phyloP scores from a whole-genome alignment of 2,113 vertebrate species.

The Channa argus region DNA sequence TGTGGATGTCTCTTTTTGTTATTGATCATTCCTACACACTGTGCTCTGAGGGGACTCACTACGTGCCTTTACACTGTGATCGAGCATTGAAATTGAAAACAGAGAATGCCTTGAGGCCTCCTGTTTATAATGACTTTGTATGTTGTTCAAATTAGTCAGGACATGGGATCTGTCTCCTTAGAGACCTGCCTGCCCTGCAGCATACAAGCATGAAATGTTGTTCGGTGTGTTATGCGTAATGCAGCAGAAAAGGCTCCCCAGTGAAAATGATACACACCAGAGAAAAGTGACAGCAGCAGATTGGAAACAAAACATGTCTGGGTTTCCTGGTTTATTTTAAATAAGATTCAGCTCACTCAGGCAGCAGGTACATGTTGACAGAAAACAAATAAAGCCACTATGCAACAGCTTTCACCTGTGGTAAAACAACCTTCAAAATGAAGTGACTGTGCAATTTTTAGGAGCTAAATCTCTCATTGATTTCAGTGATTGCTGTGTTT shows the following conservation, averaged over 20 bases:
- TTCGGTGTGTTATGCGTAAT: conserved; percentile 15
- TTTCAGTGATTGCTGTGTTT: background rate
- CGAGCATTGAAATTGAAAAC: conserved; percentile 32
- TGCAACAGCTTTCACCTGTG: conserved; percentile 22
- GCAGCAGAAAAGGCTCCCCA: background rate
- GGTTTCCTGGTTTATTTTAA: conserved; percentile 13
- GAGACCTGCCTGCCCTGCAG: conserved; percentile 42
- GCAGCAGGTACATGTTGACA: background rate
- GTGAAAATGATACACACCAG: conserved; percentile 9
- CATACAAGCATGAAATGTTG: conserved; percentile 33
- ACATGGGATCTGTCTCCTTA: conserved; percentile 51
- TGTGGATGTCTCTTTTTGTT: conserved; percentile 16
- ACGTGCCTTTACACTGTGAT: conserved; percentile 3
- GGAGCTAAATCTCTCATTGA: conserved; percentile 28
- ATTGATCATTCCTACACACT: conserved; percentile 41
- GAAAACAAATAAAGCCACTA: background rate
- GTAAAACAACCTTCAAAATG: conserved; percentile 24
- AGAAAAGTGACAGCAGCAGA: conserved; percentile 18
- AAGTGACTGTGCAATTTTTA: conserved; percentile 16
- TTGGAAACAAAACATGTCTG: conserved; percentile 11
- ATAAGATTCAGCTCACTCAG: conserved; percentile 13
- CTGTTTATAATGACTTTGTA: conserved; percentile 59
- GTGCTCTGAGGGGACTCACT: conserved; percentile 16
- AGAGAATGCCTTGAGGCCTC: conserved; percentile 25
- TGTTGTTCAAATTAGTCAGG: conserved; percentile 62